phyloP scores from a whole-genome alignment of 2,113 vertebrate genomes.

The Oreochromis niloticus region DNA sequence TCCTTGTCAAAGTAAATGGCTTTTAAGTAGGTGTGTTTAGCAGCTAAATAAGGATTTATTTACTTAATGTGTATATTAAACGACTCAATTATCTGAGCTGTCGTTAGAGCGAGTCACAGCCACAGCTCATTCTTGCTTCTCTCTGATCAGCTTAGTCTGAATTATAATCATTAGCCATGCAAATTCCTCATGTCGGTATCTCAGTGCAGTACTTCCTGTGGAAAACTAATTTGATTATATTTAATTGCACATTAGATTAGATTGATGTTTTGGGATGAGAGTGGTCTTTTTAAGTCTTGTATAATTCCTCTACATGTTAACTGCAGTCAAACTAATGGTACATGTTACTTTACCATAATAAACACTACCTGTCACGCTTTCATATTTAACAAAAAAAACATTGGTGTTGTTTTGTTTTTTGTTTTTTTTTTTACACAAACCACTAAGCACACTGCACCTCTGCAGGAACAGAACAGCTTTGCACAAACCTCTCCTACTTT shows the following conservation, averaged over 20 bases:
- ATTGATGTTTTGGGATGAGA: not conserved
- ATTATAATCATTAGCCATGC: not conserved
- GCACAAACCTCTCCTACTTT: not conserved
- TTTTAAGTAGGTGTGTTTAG: not conserved
- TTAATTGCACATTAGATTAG: not conserved
- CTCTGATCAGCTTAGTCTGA: not conserved
- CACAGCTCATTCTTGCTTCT: not conserved
- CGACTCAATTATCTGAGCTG: not conserved
- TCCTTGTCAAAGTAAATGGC: not conserved
- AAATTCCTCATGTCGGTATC: not conserved
- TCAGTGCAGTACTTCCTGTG: not conserved
- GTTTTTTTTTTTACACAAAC: not conserved
- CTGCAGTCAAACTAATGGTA: not conserved
- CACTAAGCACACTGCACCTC: not conserved
- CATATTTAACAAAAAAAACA: not conserved
- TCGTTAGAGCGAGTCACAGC: not conserved
- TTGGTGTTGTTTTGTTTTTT: not conserved
- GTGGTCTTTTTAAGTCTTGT: not conserved
- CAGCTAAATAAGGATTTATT: not conserved
- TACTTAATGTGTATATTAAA: not conserved
- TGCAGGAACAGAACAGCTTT: not conserved
- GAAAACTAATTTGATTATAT: not conserved
- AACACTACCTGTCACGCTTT: not conserved
- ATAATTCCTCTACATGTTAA: not conserved
- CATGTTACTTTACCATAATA: not conserved